Evolutionary conservation across 2,888 invertebrate species (phyloP), one percentile per base, ranked within the genome.

Genomic region (Drosophila engyochracea): DNA sequence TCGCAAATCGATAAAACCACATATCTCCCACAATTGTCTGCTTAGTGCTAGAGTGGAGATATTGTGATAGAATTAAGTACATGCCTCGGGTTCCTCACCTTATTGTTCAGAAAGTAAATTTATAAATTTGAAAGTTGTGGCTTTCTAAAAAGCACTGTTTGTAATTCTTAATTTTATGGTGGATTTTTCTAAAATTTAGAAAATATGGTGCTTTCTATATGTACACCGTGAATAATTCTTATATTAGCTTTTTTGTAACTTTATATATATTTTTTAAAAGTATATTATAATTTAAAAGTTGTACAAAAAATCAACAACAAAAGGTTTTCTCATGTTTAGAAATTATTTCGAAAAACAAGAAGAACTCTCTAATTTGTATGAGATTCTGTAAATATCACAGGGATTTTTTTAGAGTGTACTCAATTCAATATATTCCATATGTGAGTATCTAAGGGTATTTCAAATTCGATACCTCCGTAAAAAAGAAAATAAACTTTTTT

Each of bases 401-500:
- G 2, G 9, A 39, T n/a, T n/a, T n/a, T 41, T 1, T 4, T n/a
- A 10, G 7, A 19, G 39, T 39, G 14, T 2, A 33, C 33, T 12
- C 33, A 16, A 5, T 19, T 39, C 39, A 39, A 39, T 7, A 39
- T 19, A 9, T 9, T 7, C 19, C 3, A 19, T 39, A 19, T 3
- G 3, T 49, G 6, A 31, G 31, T 28, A 25, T 31, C 16, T 33
- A 53, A 68, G 68, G 49, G 68, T 47, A 55, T 68, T 22, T 19
- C 3, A 10, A 28, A 28, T 49, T 68, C 55, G 54, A 22, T n/a
- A 22, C 28, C 19, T 14, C 33, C 25, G 14, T 0, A 33, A 33
- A 55, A 25, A 9, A 6, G 3, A 5, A 33, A 41, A n/a, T 16
- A 28, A n/a, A 69, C 41, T 52, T 69, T 69, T 69, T 41, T 69